Evolutionary conservation across 2,113 vertebrate species (phyloP).

Genomic region (Pteropus alecto): DNA sequence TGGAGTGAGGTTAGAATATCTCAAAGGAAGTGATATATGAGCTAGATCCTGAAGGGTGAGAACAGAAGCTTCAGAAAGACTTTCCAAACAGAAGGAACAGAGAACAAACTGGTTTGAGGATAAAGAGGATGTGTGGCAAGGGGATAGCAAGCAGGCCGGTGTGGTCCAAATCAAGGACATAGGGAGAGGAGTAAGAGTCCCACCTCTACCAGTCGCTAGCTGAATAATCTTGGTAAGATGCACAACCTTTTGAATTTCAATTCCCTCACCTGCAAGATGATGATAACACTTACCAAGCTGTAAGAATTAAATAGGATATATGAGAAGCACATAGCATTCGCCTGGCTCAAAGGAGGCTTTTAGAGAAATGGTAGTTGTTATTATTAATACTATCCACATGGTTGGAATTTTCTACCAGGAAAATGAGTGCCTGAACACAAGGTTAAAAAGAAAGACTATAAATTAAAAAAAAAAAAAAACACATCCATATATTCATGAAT

Average conservation of each 20-base stretch:
- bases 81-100: not conserved
- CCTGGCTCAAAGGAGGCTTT: not conserved
- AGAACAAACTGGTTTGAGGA: not conserved
- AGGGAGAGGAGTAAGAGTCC: not conserved
- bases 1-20: not conserved
- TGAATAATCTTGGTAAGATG: not conserved
- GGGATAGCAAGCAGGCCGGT: not conserved
- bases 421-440: constrained; percentile 1
- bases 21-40: not conserved
- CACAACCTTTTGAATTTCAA: not conserved
- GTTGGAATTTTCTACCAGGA: not conserved
- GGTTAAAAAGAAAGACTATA: not conserved
- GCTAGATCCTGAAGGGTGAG: not conserved
- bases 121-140: not conserved
- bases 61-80: not conserved
- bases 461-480: not conserved
- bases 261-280: not conserved
- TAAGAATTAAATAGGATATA: not conserved
- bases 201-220: not conserved
- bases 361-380: not conserved
- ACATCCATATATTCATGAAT: constrained; percentile 11
- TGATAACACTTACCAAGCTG: not conserved
- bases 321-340: not conserved
- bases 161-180: not conserved
- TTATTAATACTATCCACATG: not conserved